Evolutionary conservation across 2,797 vertebrate species (phyloP).

Genomic region (Numenius phaeopus): DNA sequence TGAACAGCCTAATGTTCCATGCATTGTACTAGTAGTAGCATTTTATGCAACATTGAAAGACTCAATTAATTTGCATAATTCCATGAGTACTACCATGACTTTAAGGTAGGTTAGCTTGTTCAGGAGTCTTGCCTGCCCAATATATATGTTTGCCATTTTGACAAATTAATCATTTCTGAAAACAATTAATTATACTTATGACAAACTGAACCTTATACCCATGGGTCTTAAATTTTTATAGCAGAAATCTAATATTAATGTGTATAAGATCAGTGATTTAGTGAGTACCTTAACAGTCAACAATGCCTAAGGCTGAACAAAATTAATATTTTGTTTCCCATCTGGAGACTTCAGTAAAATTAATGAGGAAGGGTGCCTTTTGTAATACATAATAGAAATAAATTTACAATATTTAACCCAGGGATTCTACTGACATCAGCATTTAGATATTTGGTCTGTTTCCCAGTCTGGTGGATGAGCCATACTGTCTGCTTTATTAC

Average conservation of each 20-base stretch:
- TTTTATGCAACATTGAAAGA: slow-evolving; percentile 99
- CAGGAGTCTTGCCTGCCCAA: slow-evolving; percentile 85
- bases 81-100: slow-evolving; percentile 92
- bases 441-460: slow-evolving; percentile 72
- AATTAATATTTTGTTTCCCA: slow-evolving; percentile 99
- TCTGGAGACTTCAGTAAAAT: slow-evolving; percentile 99
- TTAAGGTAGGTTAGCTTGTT: slow-evolving; percentile 92
- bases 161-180: slow-evolving; percentile 95
- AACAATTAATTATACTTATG: slow-evolving; percentile 99
- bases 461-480: slow-evolving; percentile 62
- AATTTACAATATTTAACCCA: slow-evolving; percentile 87
- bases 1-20: slow-evolving; percentile 99
- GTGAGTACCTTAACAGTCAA: slow-evolving; percentile 95
- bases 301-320: slow-evolving; percentile 97
- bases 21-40: slow-evolving; percentile 94
- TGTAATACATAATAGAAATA: slow-evolving; percentile 91
- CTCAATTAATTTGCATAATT: slow-evolving; percentile 99
- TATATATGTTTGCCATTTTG: slow-evolving; percentile 85
- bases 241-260: slow-evolving; percentile 90
- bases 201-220: slow-evolving; percentile 93
- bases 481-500: slow-evolving; percentile 79
- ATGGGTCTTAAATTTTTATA: slow-evolving; percentile 87
- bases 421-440: slow-evolving; percentile 84
- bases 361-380: slow-evolving; percentile 96
- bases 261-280: slow-evolving; percentile 94